Evolutionary conservation across 2,797 vertebrate species (phyloP).

Genomic region (Pogoniulus pusillus): DNA sequence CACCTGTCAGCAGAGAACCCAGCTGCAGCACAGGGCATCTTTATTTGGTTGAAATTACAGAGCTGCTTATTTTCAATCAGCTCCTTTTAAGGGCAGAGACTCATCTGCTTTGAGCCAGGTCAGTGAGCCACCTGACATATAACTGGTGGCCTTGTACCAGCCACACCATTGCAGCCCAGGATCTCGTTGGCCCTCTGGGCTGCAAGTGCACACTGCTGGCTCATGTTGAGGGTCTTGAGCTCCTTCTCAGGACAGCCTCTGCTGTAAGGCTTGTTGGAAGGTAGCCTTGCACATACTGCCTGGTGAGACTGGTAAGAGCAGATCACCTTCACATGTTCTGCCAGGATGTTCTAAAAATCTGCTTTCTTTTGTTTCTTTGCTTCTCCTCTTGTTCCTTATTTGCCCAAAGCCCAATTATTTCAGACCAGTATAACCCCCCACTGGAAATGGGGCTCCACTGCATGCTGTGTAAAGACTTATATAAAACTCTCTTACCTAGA

Average conservation of each 20-base stretch:
- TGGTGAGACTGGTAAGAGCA: neutral
- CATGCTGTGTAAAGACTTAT: neutral
- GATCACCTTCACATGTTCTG: neutral
- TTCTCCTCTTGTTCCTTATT: neutral
- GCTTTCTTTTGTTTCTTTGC: neutral
- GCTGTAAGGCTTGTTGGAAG: neutral
- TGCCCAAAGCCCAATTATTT: neutral
- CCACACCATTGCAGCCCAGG: rapidly evolving
- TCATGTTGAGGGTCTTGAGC: neutral
- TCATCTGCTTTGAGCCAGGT: neutral
- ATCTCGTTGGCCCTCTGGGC: no score
- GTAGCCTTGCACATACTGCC: neutral
- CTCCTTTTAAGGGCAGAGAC: neutral
- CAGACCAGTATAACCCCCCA: neutral
- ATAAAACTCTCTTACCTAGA: neutral
- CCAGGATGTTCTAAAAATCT: neutral
- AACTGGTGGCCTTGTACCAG: neutral
- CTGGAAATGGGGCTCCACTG: neutral
- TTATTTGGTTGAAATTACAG: neutral
- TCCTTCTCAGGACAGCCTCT: neutral
- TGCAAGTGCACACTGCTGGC: no score
- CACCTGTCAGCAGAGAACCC: neutral
- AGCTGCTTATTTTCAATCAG: neutral
- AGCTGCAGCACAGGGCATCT: neutral
- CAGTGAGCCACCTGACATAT: neutral